phyloP scores from a whole-genome alignment of 2,113 vertebrate species.

The Scopus umbretta region DNA sequence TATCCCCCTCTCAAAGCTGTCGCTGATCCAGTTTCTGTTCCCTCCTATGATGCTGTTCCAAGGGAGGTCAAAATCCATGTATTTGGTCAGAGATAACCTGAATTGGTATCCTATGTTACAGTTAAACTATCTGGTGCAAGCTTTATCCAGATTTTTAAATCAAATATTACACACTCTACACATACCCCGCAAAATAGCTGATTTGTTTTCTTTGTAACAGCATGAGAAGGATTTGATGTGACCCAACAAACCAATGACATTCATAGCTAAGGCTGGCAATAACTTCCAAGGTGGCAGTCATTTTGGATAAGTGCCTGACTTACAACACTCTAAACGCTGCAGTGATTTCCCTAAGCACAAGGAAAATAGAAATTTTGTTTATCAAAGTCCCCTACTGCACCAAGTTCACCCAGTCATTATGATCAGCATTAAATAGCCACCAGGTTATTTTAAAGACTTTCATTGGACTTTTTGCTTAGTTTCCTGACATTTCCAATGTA shows the following conservation, averaged over 20 bases:
- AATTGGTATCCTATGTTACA: neutral
- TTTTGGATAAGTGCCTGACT: constrained; percentile 30
- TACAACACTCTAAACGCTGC: neutral
- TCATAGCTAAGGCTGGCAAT: neutral
- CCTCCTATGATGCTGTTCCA: neutral
- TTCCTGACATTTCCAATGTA: neutral
- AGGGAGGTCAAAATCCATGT: neutral
- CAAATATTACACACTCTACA: neutral
- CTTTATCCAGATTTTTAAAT: neutral
- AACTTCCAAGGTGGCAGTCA: constrained; percentile 28
- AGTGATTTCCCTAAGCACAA: neutral
- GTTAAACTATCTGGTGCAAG: neutral
- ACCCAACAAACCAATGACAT: constrained; percentile 29
- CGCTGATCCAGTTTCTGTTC: neutral
- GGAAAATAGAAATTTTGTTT: neutral
- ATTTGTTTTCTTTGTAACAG: neutral
- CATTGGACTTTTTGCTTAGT: neutral
- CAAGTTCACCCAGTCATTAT: neutral
- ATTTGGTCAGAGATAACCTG: neutral
- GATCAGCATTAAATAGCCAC: neutral
- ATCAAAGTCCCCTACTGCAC: neutral
- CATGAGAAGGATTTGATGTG: neutral
- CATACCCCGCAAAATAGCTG: neutral
- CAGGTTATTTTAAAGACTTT: neutral
- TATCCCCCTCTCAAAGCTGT: neutral